phyloP scores from a whole-genome alignment of 2,888 invertebrate genomes.

The Alsophila aescularia region DNA sequence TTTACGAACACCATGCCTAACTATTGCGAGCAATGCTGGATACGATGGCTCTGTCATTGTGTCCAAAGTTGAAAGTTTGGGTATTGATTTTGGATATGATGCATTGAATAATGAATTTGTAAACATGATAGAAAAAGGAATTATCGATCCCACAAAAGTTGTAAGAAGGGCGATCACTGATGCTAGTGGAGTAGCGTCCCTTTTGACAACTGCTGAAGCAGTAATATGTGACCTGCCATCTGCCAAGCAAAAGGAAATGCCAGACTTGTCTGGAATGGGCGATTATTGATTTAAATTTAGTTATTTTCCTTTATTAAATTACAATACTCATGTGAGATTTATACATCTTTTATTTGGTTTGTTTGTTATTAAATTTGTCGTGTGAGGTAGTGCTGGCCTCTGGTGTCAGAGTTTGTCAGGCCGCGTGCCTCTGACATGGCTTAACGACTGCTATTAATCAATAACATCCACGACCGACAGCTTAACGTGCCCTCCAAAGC shows the following conservation, averaged over 20 bases:
- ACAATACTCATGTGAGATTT: too few relatives aligned
- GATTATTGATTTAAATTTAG: not conserved
- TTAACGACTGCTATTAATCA: too few relatives aligned
- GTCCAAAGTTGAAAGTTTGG: constrained; percentile 92
- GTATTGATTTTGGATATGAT: constrained; percentile 93
- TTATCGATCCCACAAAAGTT: constrained; percentile 97
- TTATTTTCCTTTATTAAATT: too few relatives aligned
- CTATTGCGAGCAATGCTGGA: constrained; percentile 96
- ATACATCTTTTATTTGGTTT: too few relatives aligned
- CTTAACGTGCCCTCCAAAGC: too few relatives aligned
- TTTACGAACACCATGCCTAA: constrained; percentile 92
- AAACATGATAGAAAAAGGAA: constrained; percentile 95
- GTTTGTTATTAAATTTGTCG: too few relatives aligned
- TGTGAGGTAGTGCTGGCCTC: too few relatives aligned
- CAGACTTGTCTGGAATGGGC: too few relatives aligned
- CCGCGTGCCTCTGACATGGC: too few relatives aligned
- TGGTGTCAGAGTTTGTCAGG: too few relatives aligned
- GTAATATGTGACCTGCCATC: constrained; percentile 95
- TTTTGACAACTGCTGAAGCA: constrained; percentile 93
- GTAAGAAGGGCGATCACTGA: constrained; percentile 70
- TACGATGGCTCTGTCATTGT: constrained; percentile 95
- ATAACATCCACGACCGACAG: too few relatives aligned
- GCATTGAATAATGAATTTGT: constrained; percentile 94
- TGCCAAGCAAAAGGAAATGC: constrained; percentile 41
- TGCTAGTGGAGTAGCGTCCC: constrained; percentile 75